Base-by-base conservation (phyloP, 2,888 invertebrate species). In the Pemphredon lugubris region DNA sequence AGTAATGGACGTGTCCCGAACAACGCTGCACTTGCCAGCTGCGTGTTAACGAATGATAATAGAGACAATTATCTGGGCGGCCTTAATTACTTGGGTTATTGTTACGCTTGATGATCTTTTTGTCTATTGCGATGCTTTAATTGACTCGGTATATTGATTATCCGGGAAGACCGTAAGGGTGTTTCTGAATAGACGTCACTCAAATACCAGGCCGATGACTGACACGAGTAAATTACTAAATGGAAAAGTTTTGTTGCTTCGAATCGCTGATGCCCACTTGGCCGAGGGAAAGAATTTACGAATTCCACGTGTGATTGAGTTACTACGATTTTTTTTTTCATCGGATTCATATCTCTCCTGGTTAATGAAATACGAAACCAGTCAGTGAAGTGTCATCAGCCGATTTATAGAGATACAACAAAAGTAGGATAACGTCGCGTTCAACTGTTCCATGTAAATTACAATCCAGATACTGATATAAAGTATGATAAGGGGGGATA, bases 101-200 rank as follows among this genome's bases (percentile, higher is more conserved):
- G 69, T 77, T 61, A 65, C 58, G 50, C 54, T 18, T 59, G 68
- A 76, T 77, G 39, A 65, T 61, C 64, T 57, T 65, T 65, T 60
- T 65, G 60, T 71, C 20, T 32, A 16, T 16, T 18, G 14, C 34
- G 72, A 61, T 51, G 21, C 58, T 66, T 71, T 71, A 71, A 71
- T 65, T 60, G 72, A 71, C 60, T 48, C 58, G 58, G 53, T 58
- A 39, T 42, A 64, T 60, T 51, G 53, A 75, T 73, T 45, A 76
- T 60, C 26, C 39, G 21, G 34, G 18, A 13, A 20, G 13, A 13
- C 40, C 68, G 51, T 55, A 54, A 50, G 68, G 4, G 9, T 20
- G 9, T 16, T 14, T 23, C 11, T 20, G 4, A 37, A 20, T 30
- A 50, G 2, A n/a, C 14, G 34, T 37, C 18, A 16, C 5, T 23